Conservation (phyloP, 2,888 invertebrate genomes). For the Trissolcus japonicus region DNA sequence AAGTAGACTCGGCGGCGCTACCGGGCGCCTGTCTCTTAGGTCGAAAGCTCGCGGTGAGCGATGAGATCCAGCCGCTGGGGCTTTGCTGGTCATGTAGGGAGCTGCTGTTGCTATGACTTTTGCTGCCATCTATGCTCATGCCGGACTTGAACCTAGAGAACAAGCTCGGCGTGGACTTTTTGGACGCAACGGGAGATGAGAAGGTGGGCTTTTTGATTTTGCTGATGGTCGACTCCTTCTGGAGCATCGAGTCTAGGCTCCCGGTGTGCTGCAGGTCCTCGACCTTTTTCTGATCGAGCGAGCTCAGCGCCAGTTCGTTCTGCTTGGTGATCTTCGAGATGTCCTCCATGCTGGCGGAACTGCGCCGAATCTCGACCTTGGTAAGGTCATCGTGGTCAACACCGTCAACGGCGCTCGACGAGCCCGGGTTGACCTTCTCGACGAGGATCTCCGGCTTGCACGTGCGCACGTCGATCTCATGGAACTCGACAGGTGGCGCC, state of each 20-base stretch:
- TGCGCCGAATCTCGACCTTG: constrained; percentile 72
- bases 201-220: constrained; percentile 61
- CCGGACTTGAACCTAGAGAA: constrained; percentile 73
- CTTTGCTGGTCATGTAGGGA: constrained; percentile 70
- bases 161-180: constrained; percentile 70
- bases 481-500: constrained; percentile 61
- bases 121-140: constrained; percentile 72
- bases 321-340: constrained; percentile 74
- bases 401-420: constrained; percentile 60
- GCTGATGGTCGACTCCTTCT: constrained; percentile 66
- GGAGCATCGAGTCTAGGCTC: constrained; percentile 73
- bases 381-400: constrained; percentile 59
- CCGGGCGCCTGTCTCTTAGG: constrained; percentile 65
- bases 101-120: constrained; percentile 71
- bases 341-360: constrained; percentile 75
- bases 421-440: constrained; percentile 62
- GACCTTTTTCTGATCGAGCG: constrained; percentile 67
- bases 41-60: constrained; percentile 73
- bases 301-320: constrained; percentile 65
- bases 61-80: constrained; percentile 73
- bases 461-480: constrained; percentile 66
- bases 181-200: constrained; percentile 66
- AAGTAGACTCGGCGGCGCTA: constrained; percentile 41
- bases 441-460: constrained; percentile 69
- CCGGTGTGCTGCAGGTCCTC: constrained; percentile 70